phyloP scores from a whole-genome alignment of 2,113 vertebrate species.

The Colius striatus region DNA sequence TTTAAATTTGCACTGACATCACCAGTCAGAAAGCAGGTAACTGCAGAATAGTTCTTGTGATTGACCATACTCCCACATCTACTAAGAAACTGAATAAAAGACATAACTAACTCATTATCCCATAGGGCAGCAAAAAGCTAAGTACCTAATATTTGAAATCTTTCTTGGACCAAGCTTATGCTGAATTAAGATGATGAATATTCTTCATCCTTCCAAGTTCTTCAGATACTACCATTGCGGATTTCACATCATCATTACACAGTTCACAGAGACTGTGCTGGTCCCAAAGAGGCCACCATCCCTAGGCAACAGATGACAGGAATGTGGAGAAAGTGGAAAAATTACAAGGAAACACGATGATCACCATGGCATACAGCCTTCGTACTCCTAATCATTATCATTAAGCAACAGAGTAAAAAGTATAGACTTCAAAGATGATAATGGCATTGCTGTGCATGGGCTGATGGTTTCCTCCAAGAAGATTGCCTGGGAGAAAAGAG shows the following conservation, averaged over 20 bases:
- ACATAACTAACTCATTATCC: not conserved
- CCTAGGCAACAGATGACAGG: not conserved
- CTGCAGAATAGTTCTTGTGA: not conserved
- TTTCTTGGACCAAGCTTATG: not conserved
- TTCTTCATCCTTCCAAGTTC: not conserved
- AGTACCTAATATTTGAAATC: not conserved
- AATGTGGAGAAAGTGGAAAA: not conserved
- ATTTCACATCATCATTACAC: not conserved
- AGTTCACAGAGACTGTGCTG: not conserved
- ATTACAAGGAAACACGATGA: not conserved
- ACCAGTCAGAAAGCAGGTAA: not conserved
- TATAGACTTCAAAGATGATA: not conserved
- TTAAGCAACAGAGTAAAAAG: not conserved
- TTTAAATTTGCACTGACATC: not conserved
- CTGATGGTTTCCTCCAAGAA: not conserved
- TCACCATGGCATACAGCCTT: fast-evolving
- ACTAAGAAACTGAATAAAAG: not conserved
- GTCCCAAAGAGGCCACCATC: not conserved
- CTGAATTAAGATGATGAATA: not conserved
- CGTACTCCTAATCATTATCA: not conserved
- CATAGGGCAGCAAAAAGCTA: not conserved
- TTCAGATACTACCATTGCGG: not conserved
- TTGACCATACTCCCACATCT: not conserved
- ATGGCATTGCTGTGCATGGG: not conserved
- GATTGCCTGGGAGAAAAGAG: not conserved